Base-by-base conservation (phyloP, 1,140 invertebrate species). In the Trachymyrmex cornetzi region DNA sequence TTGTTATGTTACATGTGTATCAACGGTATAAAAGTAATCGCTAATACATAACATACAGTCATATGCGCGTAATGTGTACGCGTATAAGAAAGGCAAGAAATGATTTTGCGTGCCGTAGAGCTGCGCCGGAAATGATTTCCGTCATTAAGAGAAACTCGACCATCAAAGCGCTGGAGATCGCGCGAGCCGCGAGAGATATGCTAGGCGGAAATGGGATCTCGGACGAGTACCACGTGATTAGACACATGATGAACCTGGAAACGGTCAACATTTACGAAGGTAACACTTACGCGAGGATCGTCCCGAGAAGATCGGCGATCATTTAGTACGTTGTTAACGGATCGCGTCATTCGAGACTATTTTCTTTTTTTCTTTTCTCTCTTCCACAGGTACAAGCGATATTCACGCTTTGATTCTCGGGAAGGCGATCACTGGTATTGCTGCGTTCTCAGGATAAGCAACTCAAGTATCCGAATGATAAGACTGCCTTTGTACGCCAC, bases 191-290 rank as follows among this genome's bases (percentile, higher is more conserved):
- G 27, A 96, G 99, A 90, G 99, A 99, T 93, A 99, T 99, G 97
- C 96, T 99, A 0, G 99, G 99, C 6, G 99, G 97, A 27, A 99
- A 99, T 95, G 99, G 99, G 19, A 98, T 99, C 88, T 98, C 97
- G 77, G 99, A 99, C 95, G 99, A 99, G 93, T 99, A 99, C 93
- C 98, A 99, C 92, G 95, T 99, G 57, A 99, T 99, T 85, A 96
- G 99, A 77, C 99, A 99, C 95, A 96, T 99, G 7, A 98, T 99
- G 97, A 99, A 99, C 96, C 96, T 99, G 79, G 99, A 99, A 96
- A 97, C 99, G 44, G 99, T 99, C 1, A 99, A 99, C 93, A 99
- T 99, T 30, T 99, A 99, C 94, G 99, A 99, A 97, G 99, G 99
- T 96, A 94, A 34, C 30, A 34, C 30, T 34, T 34, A 6, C 92